phyloP scores from a whole-genome alignment of 2,113 vertebrate genomes.

The Terrapene triunguis region DNA sequence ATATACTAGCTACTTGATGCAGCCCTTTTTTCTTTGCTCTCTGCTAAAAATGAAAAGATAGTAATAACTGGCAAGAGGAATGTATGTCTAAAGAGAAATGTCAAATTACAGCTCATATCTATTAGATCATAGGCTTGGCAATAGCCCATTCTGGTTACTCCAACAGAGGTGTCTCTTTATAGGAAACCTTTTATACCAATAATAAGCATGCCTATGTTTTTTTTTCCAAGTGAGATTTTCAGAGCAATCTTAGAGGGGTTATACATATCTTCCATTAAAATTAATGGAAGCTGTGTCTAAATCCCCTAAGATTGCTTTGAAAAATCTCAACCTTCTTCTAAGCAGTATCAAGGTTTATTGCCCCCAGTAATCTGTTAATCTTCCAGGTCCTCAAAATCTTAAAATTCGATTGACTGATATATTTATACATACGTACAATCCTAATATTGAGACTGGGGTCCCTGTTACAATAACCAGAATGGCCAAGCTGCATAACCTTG shows the following conservation, averaged over 20 bases:
- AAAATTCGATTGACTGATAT: too few species aligned
- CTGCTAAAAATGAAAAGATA: slow-evolving; percentile 57
- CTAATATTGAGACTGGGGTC: not conserved
- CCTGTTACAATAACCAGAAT: not conserved
- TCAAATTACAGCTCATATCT: slow-evolving; percentile 61
- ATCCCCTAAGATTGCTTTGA: not conserved
- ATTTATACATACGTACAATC: accelerated
- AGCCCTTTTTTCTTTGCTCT: slow-evolving; percentile 60
- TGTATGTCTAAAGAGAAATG: slow-evolving; percentile 42
- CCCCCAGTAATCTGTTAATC: not conserved
- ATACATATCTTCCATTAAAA: not conserved
- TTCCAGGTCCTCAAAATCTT: not conserved
- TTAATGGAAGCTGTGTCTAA: not conserved
- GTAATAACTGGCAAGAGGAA: slow-evolving; percentile 60
- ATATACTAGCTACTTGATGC: not conserved
- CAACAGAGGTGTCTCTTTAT: slow-evolving; percentile 67
- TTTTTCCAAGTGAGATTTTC: not conserved
- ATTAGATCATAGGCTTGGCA: slow-evolving; percentile 43
- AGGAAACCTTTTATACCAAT: slow-evolving; percentile 37
- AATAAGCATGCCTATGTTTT: not conserved
- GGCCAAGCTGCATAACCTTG: not conserved
- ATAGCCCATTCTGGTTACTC: slow-evolving; percentile 22
- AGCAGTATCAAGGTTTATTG: not conserved
- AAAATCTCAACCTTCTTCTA: not conserved
- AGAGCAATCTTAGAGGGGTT: not conserved